Evolutionary conservation across 2,888 invertebrate genomes (phyloP).

Genomic region (Hyposoter dolosus): DNA sequence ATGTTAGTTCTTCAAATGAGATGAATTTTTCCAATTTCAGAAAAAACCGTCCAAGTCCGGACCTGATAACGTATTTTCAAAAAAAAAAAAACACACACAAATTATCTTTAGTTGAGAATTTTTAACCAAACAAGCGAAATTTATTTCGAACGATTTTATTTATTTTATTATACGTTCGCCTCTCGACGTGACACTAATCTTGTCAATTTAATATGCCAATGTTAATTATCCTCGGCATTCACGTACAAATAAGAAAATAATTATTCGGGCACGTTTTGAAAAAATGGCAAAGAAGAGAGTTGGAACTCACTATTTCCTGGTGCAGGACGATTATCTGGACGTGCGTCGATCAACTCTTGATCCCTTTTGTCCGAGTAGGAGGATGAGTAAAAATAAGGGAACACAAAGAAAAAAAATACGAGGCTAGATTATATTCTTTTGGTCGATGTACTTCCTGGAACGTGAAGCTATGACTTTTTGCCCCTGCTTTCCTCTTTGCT

Average conservation of each 20-base stretch:
- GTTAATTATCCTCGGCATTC: background rate
- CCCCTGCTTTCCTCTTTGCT: conserved; percentile 41
- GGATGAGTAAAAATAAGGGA: conserved; percentile 33
- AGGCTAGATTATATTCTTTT: conserved; percentile 67
- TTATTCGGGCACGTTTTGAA: background rate
- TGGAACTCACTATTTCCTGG: conserved; percentile 38
- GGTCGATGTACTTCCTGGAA: conserved; percentile 78
- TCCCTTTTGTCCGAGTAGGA: conserved; percentile 50
- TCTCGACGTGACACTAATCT: conserved; percentile 9
- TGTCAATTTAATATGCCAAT: background rate
- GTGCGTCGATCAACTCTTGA: conserved; percentile 36
- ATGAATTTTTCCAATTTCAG: too few relatives aligned
- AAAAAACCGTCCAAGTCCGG: too few relatives aligned
- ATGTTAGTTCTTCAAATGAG: too few relatives aligned
- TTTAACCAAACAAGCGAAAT: too few relatives aligned
- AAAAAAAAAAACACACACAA: too few relatives aligned
- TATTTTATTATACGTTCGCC: background rate
- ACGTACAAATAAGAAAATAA: background rate
- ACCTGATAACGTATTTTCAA: too few relatives aligned
- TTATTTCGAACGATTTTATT: background rate
- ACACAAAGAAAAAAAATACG: conserved; percentile 61
- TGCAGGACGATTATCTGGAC: conserved; percentile 48
- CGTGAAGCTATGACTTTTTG: conserved; percentile 76
- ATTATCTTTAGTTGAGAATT: too few relatives aligned
- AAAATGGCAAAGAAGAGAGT: background rate